Conservation (phyloP, 2,113 vertebrate species). For the Phalacrocorax brasilianus region DNA sequence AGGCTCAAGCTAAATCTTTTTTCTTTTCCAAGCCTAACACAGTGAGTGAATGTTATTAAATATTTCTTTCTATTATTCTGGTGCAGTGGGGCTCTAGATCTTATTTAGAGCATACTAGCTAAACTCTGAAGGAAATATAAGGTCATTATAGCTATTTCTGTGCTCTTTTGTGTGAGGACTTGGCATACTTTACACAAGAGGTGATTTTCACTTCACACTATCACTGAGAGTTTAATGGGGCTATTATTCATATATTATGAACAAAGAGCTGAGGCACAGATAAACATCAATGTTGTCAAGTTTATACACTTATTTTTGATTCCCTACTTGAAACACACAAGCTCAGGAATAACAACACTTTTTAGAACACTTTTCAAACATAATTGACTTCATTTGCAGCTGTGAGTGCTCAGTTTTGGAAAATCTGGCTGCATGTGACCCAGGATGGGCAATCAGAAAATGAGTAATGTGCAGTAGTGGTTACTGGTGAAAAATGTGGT, state of each 20-base stretch:
- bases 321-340: background rate
- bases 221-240: background rate
- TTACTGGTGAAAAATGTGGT: background rate
- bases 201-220: background rate
- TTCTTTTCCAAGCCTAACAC: background rate
- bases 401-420: background rate
- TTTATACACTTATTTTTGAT: background rate
- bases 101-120: background rate
- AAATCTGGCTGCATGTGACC: background rate
- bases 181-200: background rate
- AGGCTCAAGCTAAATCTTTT: background rate
- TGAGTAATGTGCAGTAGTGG: background rate
- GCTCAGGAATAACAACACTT: background rate
- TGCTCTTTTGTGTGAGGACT: background rate
- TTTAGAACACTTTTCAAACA: background rate
- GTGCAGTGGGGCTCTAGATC: background rate
- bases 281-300: background rate
- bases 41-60: background rate
- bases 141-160: background rate
- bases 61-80: background rate
- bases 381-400: background rate
- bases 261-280: background rate
- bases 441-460: background rate
- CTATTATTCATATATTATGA: background rate
- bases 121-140: background rate